Base-by-base conservation (phyloP, 2,113 vertebrate genomes). In the Cephalopholis sonnerati region DNA sequence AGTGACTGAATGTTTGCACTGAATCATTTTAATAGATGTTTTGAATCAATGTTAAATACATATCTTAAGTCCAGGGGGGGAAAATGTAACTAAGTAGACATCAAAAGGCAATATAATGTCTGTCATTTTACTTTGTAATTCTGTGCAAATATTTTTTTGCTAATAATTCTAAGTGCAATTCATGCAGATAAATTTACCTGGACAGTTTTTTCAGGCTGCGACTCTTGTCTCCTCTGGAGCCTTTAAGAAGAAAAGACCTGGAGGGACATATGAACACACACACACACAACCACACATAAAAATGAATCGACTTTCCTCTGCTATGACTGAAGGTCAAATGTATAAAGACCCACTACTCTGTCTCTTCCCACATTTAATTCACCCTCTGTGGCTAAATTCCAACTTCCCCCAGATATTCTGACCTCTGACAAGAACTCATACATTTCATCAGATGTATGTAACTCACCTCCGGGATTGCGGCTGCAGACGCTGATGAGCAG, bases 151-250 rank as follows among this genome's bases (percentile, higher is more conserved):
- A n/a, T n/a, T n/a, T n/a, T n/a, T n/a, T n/a, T n/a, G n/a, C n/a
- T 54, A 3, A 71, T 54, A 44, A 22, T 59, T 51, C n/a, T 61
- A 53, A 29, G 29, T 29, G 8, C 16, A 65, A 18, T 2, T 68
- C 15, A 59, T 44, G 62, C 11, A 75, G 20, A 59, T 4, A 0
- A 24, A 76, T 95, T 95, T 96, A 97, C 97, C 96, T 96, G 83
- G 96, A 97, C 51, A 97, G 92, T 94, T 97, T 97, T 94, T 97
- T 98, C 94, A 98, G 94, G 92, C 95, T 97, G 92, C 96, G 95
- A 83, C 96, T 96, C 93, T 96, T 97, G 93, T 97, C 96, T 86
- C 95, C 96, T 95, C 94, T 97, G 79, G 96, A 96, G 74, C 96
- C 93, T 95, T 97, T 97, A 85, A 97, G 95, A 93, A 96, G 96